Evolutionary conservation across 2,888 invertebrate species (phyloP), one percentile per base, ranked within the genome.

Genomic region (Agrilus cyanescens): DNA sequence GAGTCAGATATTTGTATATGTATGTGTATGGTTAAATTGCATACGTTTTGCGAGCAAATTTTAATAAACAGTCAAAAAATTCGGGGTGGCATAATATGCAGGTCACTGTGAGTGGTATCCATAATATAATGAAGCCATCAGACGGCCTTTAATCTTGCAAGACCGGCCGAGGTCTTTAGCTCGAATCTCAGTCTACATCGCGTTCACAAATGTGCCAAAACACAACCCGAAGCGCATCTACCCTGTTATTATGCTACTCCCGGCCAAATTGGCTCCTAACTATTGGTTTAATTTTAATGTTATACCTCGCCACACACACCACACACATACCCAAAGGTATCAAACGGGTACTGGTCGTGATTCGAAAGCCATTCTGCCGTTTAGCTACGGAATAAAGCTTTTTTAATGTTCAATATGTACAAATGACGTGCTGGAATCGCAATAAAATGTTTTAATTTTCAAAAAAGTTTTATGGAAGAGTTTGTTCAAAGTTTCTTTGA

Each of bases 61-160:
- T 10, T 25, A 25, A 25, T 25, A 25, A 25, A 25, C 25, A 25
- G 8, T 25, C 10, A 25, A 25, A 25, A 25, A 25, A 8, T 25
- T 25, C 37, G 32, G 46, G 43, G 46, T 43, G 42, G 43, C 38
- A 44, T 43, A 36, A 35, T 30, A 40, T 43, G 43, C 40, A 39
- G 37, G 40, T 37, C 43, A 43, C 37, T 40, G 38, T 38, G 38
- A 48, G 47, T 46, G 43, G 39, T 47, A 46, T 44, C 43, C 44
- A 51, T 61, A 61, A 61, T 61, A 51, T 61, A 61, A 61, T 61
- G 60, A 61, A 61, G 60, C 60, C 59, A 61, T 61, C 59, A 61
- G 53, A 47, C 47, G 56, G 58, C 53, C 60, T 61, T 53, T 61
- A 61, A 61, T 61, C 60, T 59, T 55, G 50, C 52, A 49, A 55